Evolutionary conservation across 2,113 vertebrate species (phyloP).

Genomic region (Clarias macrocephalus): DNA sequence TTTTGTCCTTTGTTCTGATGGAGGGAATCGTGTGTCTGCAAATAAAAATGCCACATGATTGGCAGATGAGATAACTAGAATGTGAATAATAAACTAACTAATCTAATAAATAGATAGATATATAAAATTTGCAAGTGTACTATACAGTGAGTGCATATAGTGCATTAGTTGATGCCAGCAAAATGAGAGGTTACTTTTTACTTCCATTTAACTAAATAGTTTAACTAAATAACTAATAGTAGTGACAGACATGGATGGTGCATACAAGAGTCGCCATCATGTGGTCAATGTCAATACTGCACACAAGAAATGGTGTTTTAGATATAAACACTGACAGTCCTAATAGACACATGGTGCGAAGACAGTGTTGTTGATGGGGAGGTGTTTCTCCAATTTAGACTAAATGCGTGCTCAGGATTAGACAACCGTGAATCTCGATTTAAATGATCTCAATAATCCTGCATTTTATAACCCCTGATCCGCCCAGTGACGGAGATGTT

Average conservation of each 20-base stretch:
- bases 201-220: too few relatives aligned
- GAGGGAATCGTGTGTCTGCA: too few relatives aligned
- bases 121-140: too few relatives aligned
- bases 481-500: background rate
- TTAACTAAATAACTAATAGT: background rate
- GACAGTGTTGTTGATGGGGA: background rate
- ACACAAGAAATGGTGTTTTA: background rate
- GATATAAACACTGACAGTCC: background rate
- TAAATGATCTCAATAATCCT: background rate
- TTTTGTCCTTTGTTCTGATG: too few relatives aligned
- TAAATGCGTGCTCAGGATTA: background rate
- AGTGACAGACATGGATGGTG: background rate
- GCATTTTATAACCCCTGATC: background rate
- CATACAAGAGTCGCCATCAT: conserved; percentile 25
- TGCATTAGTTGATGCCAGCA: too few relatives aligned
- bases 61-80: too few relatives aligned
- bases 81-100: too few relatives aligned
- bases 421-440: background rate
- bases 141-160: too few relatives aligned
- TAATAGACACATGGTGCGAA: background rate
- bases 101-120: too few relatives aligned
- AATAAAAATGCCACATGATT: too few relatives aligned
- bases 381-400: background rate
- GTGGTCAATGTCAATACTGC: conserved; percentile 21
- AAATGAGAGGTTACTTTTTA: too few relatives aligned